Evolutionary conservation across 2,797 vertebrate genomes (phyloP), one percentile per base, ranked within the genome.

Genomic region (Hozukius guyotensis): DNA sequence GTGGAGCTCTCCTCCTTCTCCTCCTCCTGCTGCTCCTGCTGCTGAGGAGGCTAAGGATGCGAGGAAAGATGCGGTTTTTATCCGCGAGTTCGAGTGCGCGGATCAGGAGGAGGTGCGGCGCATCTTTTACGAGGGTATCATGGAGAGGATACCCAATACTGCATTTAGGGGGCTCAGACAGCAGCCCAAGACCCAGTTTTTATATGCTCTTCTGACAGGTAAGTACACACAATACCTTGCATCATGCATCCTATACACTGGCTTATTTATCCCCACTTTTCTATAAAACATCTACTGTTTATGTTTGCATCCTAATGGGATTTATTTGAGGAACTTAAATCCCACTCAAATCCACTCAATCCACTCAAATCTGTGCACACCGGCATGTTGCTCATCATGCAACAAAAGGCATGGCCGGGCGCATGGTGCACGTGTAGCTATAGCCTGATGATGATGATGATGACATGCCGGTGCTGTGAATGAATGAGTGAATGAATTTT

Each of bases 101-200:
- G 97, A 99, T 85, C 95, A 97, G 56, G 96, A 96, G 87, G 97
- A 95, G 93, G 98, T 96, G 92, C 96, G 97, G 81, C 97, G 98
- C 92, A 99, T 99, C 91, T 99, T 99, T 91, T 96, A 96, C 88
- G 97, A 99, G 85, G 98, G 98, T 56, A 99, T 99, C 87, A 96
- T 98, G 96, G 98, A 99, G 93, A 93, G 98, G 93, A 97, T 99
- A 91, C 98, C 98, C 84, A 98, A 98, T 93, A 97, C 97, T 46
- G 98, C 98, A 66, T 98, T 99, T 67, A 94, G 98, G 81, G 97
- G 97, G 84, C 93, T 99, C 85, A 94, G 94, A 77, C 96, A 98
- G 90, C 98, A 98, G 90, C 96, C 97, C 81, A 94, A 93, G 83
- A 96, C 96, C 20, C 98, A 98, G 94, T 91, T 97, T 87, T 83